Percentiles rank a stretch among this genome's conserved stretches.
Evolutionary conservation across 92 coral and sea anemone species (phyloP).

Genomic region (Porites divaricata): DNA sequence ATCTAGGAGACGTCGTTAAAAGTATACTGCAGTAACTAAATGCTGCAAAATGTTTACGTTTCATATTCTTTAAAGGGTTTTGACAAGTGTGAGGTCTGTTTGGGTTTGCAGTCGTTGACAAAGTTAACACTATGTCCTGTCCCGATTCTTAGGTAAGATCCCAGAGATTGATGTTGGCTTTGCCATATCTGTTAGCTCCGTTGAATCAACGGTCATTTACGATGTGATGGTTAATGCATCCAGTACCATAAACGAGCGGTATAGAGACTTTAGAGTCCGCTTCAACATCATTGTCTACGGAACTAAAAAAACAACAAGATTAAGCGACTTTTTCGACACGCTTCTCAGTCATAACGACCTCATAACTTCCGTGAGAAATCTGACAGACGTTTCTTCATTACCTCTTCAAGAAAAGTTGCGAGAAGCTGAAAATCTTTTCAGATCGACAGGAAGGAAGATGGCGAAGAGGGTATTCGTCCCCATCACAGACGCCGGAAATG

Average conservation of each 20-base stretch:
- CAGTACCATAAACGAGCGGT: constrained; percentile 62
- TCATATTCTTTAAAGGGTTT: no score
- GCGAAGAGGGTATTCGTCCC: constrained; percentile 80
- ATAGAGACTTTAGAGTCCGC: constrained; percentile 55
- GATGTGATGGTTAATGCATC: constrained; percentile 51
- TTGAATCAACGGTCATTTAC: constrained; percentile 48
- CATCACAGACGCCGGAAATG: constrained; percentile 64
- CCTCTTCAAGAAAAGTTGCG: constrained; percentile 48
- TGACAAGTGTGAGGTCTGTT: no score
- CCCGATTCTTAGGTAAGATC: constrained; percentile 17
- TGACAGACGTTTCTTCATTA: constrained; percentile 24
- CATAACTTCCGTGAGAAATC: constrained; percentile 39
- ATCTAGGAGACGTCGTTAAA: no score
- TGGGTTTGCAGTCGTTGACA: background rate
- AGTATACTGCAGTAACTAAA: no score
- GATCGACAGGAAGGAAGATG: constrained; percentile 51
- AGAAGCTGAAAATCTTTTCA: constrained; percentile 55
- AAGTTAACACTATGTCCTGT: background rate
- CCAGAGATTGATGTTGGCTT: constrained; percentile 76
- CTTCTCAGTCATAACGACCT: constrained; percentile 27
- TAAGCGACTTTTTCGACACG: constrained; percentile 38
- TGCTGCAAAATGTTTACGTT: no score
- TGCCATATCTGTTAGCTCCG: constrained; percentile 71
- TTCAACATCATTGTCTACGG: constrained; percentile 75
- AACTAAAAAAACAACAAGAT: constrained; percentile 15